phyloP scores from a whole-genome alignment of 2,888 invertebrate genomes.

The Pammene fasciana region DNA sequence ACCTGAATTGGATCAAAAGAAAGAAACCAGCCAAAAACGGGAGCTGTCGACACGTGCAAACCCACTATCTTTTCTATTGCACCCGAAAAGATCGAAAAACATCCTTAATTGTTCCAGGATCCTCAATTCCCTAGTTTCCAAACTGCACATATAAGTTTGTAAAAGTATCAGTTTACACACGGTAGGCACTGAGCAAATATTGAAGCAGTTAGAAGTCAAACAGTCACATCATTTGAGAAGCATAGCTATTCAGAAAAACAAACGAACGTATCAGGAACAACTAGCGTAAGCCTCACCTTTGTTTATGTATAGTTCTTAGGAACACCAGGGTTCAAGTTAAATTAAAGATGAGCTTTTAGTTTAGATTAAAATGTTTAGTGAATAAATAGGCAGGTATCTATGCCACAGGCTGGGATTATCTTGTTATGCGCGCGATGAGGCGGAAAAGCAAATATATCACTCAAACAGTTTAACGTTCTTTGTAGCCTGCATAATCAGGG shows the following conservation, averaged over 20 bases:
- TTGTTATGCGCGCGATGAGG: constrained; percentile 54
- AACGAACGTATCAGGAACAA: not conserved
- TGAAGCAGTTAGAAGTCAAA: constrained; percentile 65
- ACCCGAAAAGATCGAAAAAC: not conserved
- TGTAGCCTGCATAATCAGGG: constrained; percentile 14
- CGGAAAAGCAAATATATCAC: constrained; percentile 53
- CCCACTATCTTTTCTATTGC: constrained; percentile 37
- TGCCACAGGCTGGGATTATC: constrained; percentile 60
- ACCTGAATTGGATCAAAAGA: constrained; percentile 66
- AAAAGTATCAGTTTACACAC: constrained; percentile 56
- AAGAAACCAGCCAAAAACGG: constrained; percentile 65
- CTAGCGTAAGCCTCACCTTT: not conserved
- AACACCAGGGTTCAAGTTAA: not conserved
- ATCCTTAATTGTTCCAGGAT: not conserved
- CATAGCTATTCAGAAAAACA: not conserved
- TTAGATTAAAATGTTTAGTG: not conserved
- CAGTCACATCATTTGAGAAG: constrained; percentile 60
- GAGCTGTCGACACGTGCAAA: constrained; percentile 64
- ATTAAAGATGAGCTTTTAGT: not conserved
- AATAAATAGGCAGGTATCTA: constrained; percentile 50
- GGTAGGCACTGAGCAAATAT: constrained; percentile 66
- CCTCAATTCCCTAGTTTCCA: constrained; percentile 18
- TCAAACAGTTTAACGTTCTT: constrained; percentile 25
- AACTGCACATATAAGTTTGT: constrained; percentile 50
- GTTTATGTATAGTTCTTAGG: not conserved